A percentile compares a stretch with the other conserved stretches of the same genome.
Evolutionary conservation across 2,797 vertebrate species (phyloP).

Genomic region (Mormyrops attenuatus): DNA sequence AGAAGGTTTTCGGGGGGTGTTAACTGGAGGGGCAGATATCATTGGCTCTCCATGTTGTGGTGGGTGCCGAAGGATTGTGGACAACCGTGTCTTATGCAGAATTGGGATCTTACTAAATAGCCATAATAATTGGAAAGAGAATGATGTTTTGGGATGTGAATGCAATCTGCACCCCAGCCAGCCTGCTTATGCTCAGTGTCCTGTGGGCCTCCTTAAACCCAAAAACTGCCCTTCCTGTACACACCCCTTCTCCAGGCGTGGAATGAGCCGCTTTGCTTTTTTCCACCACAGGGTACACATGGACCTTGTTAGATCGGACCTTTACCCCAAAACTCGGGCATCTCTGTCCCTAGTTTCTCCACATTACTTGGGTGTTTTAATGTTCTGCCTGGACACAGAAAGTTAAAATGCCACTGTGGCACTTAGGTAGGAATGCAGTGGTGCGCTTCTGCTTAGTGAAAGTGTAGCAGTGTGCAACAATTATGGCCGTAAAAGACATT

Average conservation of each 20-base stretch:
- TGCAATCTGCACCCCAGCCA: background rate
- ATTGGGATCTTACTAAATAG: background rate
- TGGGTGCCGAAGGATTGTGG: background rate
- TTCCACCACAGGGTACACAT: background rate
- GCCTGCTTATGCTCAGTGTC: background rate
- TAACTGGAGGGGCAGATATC: background rate
- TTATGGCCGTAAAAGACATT: background rate
- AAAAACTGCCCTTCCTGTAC: background rate
- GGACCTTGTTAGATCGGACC: background rate
- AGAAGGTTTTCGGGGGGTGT: background rate
- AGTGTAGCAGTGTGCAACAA: background rate
- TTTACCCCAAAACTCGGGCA: background rate
- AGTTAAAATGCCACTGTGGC: background rate
- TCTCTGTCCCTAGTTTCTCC: background rate
- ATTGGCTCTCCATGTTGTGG: background rate
- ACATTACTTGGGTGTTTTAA: background rate
- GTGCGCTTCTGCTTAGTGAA: background rate
- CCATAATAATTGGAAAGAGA: background rate
- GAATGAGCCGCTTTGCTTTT: background rate
- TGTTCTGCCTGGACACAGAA: background rate
- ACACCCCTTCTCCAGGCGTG: background rate
- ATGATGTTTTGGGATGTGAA: background rate
- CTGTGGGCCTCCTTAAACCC: background rate
- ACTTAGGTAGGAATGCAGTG: background rate
- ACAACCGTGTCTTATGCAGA: background rate